Evolutionary conservation across 1,140 invertebrate genomes (phyloP).

Genomic region (Coptotermes formosanus): DNA sequence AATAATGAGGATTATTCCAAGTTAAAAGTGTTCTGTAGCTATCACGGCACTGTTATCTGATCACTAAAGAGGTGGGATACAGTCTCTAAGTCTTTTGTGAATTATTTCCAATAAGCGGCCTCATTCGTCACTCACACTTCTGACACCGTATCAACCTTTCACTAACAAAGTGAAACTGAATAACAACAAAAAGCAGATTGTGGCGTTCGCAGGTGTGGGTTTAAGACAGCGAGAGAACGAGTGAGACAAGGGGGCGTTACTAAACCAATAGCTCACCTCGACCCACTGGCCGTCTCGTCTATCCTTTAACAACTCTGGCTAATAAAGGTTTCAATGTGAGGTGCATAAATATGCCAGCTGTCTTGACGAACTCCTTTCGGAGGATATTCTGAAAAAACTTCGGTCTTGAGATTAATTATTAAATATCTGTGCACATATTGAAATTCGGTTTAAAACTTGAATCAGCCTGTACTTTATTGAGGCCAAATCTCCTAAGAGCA

Average conservation of each 20-base stretch:
- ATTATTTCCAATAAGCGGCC: background rate
- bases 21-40: no score
- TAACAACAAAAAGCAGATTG: background rate
- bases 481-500: background rate
- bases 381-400: background rate
- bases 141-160: background rate
- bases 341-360: background rate
- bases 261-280: constrained; percentile 26
- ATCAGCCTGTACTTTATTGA: background rate
- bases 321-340: background rate
- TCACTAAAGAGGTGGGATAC: no score
- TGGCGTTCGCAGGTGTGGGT: background rate
- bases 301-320: background rate
- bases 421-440: background rate
- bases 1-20: no score
- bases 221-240: background rate
- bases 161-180: background rate
- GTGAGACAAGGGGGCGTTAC: constrained; percentile 6
- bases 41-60: no score
- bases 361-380: background rate
- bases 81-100: background rate
- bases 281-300: constrained; percentile 3
- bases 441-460: background rate
- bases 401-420: background rate
- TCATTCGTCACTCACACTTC: background rate